Evolutionary conservation across 1,140 invertebrate species (phyloP), one percentile per base, ranked within the genome.

Genomic region (Papilio dardanus): DNA sequence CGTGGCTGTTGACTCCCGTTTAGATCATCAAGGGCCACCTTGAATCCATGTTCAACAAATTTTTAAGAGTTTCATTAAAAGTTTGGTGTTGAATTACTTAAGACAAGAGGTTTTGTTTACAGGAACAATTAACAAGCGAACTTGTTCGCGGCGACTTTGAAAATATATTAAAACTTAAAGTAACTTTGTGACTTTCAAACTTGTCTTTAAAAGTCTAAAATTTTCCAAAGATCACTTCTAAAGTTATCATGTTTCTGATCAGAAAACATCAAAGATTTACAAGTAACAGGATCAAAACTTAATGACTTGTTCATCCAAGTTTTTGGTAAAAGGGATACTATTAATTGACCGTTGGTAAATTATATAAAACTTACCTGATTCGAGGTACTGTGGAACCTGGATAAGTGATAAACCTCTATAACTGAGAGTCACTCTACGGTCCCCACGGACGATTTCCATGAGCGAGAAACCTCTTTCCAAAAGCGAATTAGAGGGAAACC

Each of bases 21-120:
- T 46, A 46, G n/a, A 46, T 24, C 21, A 30, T 4, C 12, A 54
- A 54, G 0, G 3, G 24, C 24, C 4, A 28, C 54, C 12, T 28
- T 62, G 54, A 62, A 62, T 30, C 30, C 24, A 62, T 2, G 21
- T 30, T 62, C 54, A 62, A 28, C 24, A 5, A 62, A 62, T 62
- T 62, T 62, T 30, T 62, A 62, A 62, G 54, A 1, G 10, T 28
- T 62, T 30, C 24, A 62, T 62, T 62, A 62, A 28, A 62, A 62
- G 21, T 62, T 14, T 3, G 24, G 54, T 28, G 54, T 62, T 62
- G 12, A 12, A 28, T 62, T 62, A 28, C 54, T 62, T 62, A 62
- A 62, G n/a, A n/a, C n/a, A n/a, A n/a, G 54, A 62, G 54, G 54
- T 62, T 62, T 62, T 62, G 54, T 62, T 62, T 62, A 62, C 54